Evolutionary conservation across 2,797 vertebrate species (phyloP), one percentile per base, ranked within the genome.

Genomic region (Scomberomorus guttatus): DNA sequence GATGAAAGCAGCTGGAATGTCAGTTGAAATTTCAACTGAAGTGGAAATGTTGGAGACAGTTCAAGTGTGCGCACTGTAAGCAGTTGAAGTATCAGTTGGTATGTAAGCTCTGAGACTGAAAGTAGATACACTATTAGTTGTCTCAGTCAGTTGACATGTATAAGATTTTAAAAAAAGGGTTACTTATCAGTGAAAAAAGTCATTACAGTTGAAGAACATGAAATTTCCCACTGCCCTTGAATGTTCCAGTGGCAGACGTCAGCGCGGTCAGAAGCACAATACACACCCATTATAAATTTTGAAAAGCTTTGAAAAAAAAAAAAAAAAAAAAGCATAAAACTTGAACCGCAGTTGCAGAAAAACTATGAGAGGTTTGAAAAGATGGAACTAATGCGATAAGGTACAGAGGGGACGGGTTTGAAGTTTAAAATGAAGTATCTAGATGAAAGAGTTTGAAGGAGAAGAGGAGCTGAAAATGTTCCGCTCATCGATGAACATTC

Each of bases 291-390:
- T 44, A 24, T 17, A 39, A 56, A 59, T 55, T 39, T 22, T 27
- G 50, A 67, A 54, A 48, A 68, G 39, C 42, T 75, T 17, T 24
- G 1, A 54, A 52, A 71, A 25, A 32, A 75, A 37, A 25, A 48
- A 54, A 52, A 71, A 25, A 32, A 75, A 37, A 25, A 48, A 48
- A 42, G 44, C 42, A 75, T 42, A 48, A 74, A 78, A 59, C 12
- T 32, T 75, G 4, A 50, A 64, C 20, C 54, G 44, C 10, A 12
- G 55, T 58, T 68, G 14, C 22, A 72, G 27, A 68, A 58, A 76
- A 66, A 18, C 1, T 0, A 13, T 29, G 15, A 32, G 29, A 57
- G 25, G 24, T 77, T 39, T 81, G 25, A 65, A 73, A 66, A 65
- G 54, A 18, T 2, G 6, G n/a, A 76, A 63, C 15, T 6, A 18